These are phyloP conservation scores for Amia ocellicauda DNA, from an alignment of 2,113 vertebrate genomes.

Conservation along the genomic window DNA sequence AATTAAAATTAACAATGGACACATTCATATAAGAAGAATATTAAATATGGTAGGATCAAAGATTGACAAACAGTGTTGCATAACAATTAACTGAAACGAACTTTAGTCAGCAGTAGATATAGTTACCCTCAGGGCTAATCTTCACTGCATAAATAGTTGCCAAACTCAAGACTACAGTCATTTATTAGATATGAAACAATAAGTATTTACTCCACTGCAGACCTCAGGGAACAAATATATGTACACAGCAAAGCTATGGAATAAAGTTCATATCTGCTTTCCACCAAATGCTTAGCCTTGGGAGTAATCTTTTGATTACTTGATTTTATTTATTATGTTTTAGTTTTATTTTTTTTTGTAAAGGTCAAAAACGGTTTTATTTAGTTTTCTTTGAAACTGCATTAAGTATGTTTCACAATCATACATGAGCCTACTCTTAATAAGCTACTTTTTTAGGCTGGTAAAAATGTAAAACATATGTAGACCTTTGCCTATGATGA, in stretches of 20 bases:
- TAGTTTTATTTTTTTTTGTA: too few species aligned
- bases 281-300: conserved; percentile 21
- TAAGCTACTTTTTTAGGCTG: too few species aligned
- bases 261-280: conserved; percentile 8
- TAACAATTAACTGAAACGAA: neutral
- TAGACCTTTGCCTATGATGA: too few species aligned
- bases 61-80: neutral
- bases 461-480: too few species aligned
- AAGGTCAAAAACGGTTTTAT: too few species aligned
- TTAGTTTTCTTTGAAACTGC: too few species aligned
- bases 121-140: neutral
- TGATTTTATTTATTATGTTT: too few species aligned
- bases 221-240: neutral
- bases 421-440: too few species aligned
- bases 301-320: conserved; percentile 14
- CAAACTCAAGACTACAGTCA: neutral
- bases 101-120: neutral
- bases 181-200: neutral
- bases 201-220: neutral
- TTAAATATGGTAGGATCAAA: neutral
- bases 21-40: neutral
- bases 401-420: too few species aligned
- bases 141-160: neutral
- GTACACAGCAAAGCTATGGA: conserved; percentile 4
- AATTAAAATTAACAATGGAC: neutral